Base-by-base conservation (phyloP, 2,113 vertebrate genomes). In the Xenus cinereus region DNA sequence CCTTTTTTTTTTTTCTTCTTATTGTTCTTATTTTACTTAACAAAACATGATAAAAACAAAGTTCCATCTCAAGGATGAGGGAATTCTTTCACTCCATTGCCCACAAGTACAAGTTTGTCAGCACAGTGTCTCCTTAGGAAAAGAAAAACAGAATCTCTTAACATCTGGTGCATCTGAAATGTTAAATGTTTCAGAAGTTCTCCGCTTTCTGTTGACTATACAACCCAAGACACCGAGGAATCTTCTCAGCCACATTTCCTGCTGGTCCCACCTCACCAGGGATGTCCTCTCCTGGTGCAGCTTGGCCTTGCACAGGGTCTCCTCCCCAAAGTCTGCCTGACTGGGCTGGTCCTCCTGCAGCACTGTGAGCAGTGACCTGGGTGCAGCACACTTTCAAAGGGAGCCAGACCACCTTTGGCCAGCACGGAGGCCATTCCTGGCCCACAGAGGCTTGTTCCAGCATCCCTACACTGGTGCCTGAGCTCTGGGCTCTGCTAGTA, bases 381-480 rank as follows among this genome's bases (percentile, higher is more conserved):
- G 8, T 35, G 27, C 4, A 57, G 41, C 41, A 74, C 26, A 60
- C 15, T 33, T 60, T 74, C 50, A 46, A 17, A 84, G 27, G 21
- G 37, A 87, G 53, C 13, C 43, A 84, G 50, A 39, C 2, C 8
- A 60, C 7, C 56, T 60, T 1, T 41, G 33, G 16, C 56, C 46
- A 83, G 33, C 39, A 64, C 5, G 28, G 54, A 73, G 0, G 1
- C 13, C 30, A 39, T 19, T 27, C 21, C 15, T 37, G n/a, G 54
- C 53, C 67, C 53, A 6, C 3, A 19, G n/a, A 76, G 51, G 21
- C 21, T 79, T 12, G 11, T 35, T 78, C 33, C 46, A 82, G 20
- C 41, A 72, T 17, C 46, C 32, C 12, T 45, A 3, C 0, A 0
- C 45, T 71, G 69, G 17, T 84, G n/a, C 23, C 12, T 1, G 4